These are phyloP conservation scores for Ceratosolen solmsi DNA, from an alignment of 1,140 invertebrate species.

Conservation along the genomic window DNA sequence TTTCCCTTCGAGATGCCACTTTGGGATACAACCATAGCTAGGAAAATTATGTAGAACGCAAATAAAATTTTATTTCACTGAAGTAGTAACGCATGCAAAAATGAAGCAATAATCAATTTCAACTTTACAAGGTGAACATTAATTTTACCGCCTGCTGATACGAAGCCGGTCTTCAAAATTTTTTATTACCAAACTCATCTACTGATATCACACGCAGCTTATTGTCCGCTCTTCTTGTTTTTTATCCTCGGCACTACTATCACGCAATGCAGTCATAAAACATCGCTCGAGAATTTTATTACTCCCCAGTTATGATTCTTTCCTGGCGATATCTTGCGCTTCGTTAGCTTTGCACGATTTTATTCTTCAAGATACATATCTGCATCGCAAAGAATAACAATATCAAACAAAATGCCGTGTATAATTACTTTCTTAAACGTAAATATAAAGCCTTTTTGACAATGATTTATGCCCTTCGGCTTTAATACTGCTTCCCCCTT, in stretches of 20 bases:
- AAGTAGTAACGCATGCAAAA: neutral
- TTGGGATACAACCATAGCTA: neutral
- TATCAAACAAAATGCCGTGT: constrained; percentile 34
- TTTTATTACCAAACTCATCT: constrained; percentile 27
- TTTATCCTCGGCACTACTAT: constrained; percentile 37
- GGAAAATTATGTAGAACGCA: neutral
- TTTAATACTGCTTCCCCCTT: no score
- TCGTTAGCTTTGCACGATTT: constrained; percentile 46
- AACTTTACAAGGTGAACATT: constrained; percentile 40
- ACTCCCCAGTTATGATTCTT: constrained; percentile 40
- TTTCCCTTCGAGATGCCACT: neutral
- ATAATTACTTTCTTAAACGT: constrained; percentile 41
- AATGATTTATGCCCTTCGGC: neutral
- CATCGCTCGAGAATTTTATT: constrained; percentile 48
- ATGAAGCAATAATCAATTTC: constrained; percentile 19
- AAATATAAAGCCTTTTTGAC: constrained; percentile 10
- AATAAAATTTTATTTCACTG: constrained; percentile 9
- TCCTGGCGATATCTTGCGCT: constrained; percentile 35
- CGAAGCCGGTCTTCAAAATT: constrained; percentile 11
- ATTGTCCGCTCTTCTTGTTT: constrained; percentile 45
- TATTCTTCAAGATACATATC: constrained; percentile 45
- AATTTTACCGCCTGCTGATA: constrained; percentile 10
- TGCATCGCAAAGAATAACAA: constrained; percentile 20
- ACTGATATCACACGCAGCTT: constrained; percentile 15
- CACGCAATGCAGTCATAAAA: constrained; percentile 50